Evolutionary conservation across 2,797 vertebrate species (phyloP).

Genomic region (Ptychobarbus kaznakovi): DNA sequence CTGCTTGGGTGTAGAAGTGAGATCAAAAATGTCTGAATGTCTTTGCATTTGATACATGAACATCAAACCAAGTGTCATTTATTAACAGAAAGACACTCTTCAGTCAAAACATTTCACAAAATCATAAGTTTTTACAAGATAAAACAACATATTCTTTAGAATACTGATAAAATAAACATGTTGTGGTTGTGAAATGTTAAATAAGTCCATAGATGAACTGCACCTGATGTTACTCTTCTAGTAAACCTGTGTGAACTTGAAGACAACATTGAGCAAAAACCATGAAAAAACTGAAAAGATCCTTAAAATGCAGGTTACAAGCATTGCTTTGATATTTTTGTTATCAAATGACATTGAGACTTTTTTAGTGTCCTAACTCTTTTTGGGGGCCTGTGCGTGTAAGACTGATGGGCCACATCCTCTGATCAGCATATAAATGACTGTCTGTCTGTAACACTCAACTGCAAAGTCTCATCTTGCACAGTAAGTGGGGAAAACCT

Average conservation of each 20-base stretch:
- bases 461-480: conserved; percentile 17
- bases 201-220: no score
- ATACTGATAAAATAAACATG: no score
- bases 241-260: no score
- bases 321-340: neutral
- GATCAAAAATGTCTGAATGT: neutral
- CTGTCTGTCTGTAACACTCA: conserved; percentile 39
- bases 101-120: no score
- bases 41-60: neutral
- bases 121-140: neutral
- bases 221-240: no score
- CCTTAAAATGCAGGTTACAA: neutral
- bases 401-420: conserved; percentile 41
- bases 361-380: neutral
- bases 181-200: no score
- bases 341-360: neutral
- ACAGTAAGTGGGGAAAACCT: conserved; percentile 5
- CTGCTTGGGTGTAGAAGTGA: neutral
- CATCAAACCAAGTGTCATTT: neutral
- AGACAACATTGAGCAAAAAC: no score
- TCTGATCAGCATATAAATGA: conserved; percentile 43
- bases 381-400: conserved; percentile 22
- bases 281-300: no score
- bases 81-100: neutral
- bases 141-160: no score